A percentile compares a stretch with the other conserved stretches of the same genome.
Evolutionary conservation across 2,113 vertebrate species (phyloP).

Genomic region (Aplodontia rufa): DNA sequence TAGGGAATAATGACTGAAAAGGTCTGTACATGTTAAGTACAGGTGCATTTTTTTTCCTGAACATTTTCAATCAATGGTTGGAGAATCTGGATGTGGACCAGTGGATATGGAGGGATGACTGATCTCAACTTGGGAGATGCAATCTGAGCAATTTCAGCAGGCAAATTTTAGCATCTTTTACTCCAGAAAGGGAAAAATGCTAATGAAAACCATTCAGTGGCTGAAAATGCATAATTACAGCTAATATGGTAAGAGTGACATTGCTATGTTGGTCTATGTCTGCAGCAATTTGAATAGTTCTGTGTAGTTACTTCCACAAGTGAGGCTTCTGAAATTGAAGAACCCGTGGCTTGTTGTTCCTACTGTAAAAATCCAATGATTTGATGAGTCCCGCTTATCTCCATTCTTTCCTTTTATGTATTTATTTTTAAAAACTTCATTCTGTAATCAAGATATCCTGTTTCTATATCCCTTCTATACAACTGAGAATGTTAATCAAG

Average conservation of each 20-base stretch:
- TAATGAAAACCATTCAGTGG: not conserved
- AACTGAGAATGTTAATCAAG: constrained; percentile 60
- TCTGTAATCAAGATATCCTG: not conserved
- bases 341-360: not conserved
- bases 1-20: not conserved
- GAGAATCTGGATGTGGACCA: not conserved
- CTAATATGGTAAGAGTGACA: not conserved
- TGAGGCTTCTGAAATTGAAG: not conserved
- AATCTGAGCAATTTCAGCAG: not conserved
- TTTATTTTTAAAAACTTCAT: not conserved
- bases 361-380: not conserved
- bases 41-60: not conserved
- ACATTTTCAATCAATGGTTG: not conserved
- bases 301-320: not conserved
- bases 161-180: not conserved
- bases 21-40: not conserved
- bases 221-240: not conserved
- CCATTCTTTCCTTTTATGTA: not conserved
- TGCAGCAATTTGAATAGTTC: not conserved
- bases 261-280: not conserved
- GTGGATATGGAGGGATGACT: not conserved
- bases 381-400: not conserved
- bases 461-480: constrained; percentile 54
- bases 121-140: not conserved
- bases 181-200: not conserved